Percentiles rank a stretch among this genome's conserved stretches.
Evolutionary conservation across 1,140 invertebrate genomes (phyloP).

Genomic region (Saccostrea cuccullata): DNA sequence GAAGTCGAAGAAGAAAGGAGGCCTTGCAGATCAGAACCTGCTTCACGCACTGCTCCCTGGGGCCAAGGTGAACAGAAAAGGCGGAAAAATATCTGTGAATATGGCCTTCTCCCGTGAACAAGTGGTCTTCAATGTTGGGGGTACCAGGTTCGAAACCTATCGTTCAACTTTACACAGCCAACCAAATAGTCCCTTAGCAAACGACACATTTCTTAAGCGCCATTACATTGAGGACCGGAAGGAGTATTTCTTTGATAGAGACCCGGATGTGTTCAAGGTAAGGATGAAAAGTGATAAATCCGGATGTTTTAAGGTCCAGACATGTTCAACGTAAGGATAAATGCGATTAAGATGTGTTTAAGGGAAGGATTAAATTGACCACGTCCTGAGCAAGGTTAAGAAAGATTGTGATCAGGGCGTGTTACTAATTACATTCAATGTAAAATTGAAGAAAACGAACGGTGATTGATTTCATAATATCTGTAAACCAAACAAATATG

Average conservation of each 20-base stretch:
- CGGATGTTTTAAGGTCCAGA: no score
- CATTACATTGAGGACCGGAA: conserved; percentile 84
- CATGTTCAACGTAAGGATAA: no score
- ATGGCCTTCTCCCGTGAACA: conserved; percentile 51
- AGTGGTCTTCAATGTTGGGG: conserved; percentile 66
- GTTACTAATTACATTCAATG: no score
- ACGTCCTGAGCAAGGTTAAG: no score
- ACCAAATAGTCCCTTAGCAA: conserved; percentile 58
- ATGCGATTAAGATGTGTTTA: no score
- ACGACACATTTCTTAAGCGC: conserved; percentile 63
- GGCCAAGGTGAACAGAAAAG: conserved; percentile 48
- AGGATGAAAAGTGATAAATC: background rate
- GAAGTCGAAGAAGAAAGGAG: background rate
- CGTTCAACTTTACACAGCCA: conserved; percentile 62
- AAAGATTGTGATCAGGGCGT: no score
- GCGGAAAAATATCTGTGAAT: conserved; percentile 49
- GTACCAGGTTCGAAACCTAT: conserved; percentile 68
- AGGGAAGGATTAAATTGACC: no score
- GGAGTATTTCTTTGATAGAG: conserved; percentile 73
- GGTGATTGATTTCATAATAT: no score
- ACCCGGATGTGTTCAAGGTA: conserved; percentile 67
- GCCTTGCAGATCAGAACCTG: background rate
- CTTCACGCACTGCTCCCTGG: conserved; percentile 55
- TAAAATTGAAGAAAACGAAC: no score
- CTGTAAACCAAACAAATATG: no score